Evolutionary conservation across 64 coral and sea anemone species (phyloP).

Genomic region (Actinia tenebrosa): DNA sequence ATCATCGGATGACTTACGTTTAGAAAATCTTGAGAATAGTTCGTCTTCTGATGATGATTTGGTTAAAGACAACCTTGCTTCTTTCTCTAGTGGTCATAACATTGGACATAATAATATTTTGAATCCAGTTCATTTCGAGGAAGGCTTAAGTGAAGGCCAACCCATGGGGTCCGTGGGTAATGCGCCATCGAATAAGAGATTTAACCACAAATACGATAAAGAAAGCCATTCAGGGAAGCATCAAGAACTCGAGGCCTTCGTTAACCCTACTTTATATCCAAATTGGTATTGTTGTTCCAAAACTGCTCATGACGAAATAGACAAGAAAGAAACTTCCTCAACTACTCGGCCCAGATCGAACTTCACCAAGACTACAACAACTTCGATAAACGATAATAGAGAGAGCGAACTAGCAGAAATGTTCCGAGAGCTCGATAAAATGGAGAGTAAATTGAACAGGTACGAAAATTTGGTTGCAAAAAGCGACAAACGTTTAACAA

Average conservation of each 20-base stretch:
- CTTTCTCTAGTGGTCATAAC: background rate
- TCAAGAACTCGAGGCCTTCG: background rate
- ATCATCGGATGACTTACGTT: background rate
- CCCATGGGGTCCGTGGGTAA: background rate
- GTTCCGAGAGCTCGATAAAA: conserved; percentile 59
- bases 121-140: too few relatives aligned
- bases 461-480: conserved; percentile 51
- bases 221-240: background rate
- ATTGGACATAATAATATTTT: background rate
- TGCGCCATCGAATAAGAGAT: background rate
- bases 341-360: background rate
- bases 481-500: conserved; percentile 53
- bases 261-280: background rate
- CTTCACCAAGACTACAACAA: background rate
- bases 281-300: background rate
- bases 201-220: background rate
- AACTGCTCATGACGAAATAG: background rate
- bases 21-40: background rate
- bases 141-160: too few relatives aligned
- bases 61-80: background rate
- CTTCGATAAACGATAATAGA: background rate
- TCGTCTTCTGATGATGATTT: background rate
- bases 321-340: background rate
- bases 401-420: conserved; percentile 47
- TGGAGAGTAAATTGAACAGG: conserved; percentile 46